Evolutionary conservation across 2,888 invertebrate species (phyloP), one percentile per base, ranked within the genome.

Genomic region (Nemoura dubitans): DNA sequence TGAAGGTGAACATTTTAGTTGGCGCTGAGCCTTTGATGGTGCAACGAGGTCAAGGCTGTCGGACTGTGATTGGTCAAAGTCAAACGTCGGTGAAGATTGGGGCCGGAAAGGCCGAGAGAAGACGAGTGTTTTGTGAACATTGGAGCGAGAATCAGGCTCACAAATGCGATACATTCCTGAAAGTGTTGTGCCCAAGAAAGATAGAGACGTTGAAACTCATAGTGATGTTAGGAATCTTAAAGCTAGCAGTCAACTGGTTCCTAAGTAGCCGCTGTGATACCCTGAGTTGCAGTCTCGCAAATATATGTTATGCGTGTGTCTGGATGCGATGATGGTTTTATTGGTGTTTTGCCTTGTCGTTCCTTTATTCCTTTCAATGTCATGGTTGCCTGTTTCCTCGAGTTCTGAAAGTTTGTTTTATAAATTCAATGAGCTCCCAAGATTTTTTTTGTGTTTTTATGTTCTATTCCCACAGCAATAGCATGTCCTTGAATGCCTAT

Each of bases 241-340:
- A 10, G 59, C 59, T 59, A 59, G 59, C 59, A 59, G 59, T 21
- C 59, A 59, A 59, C 59, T 59, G 59, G 59, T 59, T 59, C 59
- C 59, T 59, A 59, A 7, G 59, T 59, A 59, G 59, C 59, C 59
- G 59, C 59, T 59, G 59, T 59, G 59, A 59, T 59, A 59, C 59
- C 59, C 59, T 21, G 2, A 21, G 59, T 59, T 59, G 59, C 59
- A 3, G 59, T 59, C 59, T 59, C 14, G 59, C 59, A 21, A 10
- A 21, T 59, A 59, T 10, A 59, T 59, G 21, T 21, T 59, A 59
- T 59, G 59, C 59, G 59, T 59, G 21, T 59, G 59, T 59, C 16
- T 59, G 59, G 21, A 59, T 21, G 21, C 3, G 59, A 10, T 1
- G 16, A 21, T 59, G 59, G 36, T 59, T 59, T 59, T 59, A 59